A percentile compares a stretch with the other conserved stretches of the same genome.
These are phyloP conservation scores for Pelobates cultripes DNA, from an alignment of 2,797 vertebrate species.

Conservation along the genomic window DNA sequence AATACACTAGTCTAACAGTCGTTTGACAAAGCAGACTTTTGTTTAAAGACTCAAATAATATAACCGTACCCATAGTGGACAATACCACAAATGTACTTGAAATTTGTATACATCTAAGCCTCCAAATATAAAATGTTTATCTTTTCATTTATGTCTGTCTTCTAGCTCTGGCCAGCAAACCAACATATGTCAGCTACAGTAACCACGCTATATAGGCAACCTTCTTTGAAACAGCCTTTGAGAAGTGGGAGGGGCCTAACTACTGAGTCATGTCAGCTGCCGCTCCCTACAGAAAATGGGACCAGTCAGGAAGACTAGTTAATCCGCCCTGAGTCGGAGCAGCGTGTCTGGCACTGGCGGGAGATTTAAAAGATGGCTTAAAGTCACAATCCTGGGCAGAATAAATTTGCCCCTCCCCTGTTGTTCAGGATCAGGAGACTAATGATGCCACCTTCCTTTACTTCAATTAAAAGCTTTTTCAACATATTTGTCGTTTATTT, in stretches of 20 bases:
- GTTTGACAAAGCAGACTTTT: too few relatives aligned
- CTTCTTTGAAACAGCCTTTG: constrained; percentile 50
- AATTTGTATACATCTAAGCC: too few relatives aligned
- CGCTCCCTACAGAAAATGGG: constrained; percentile 27
- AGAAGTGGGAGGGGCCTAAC: constrained; percentile 32
- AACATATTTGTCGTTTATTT: constrained; percentile 19
- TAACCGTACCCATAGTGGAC: too few relatives aligned
- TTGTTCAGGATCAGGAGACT: constrained; percentile 21
- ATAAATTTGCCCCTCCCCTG: constrained; percentile 8
- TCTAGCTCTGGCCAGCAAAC: constrained; percentile 89
- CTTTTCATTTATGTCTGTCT: constrained; percentile 59
- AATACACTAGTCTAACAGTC: too few relatives aligned
- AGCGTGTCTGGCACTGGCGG: constrained; percentile 27
- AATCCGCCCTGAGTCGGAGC: constrained; percentile 22
- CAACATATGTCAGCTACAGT: constrained; percentile 96
- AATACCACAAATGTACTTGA: too few relatives aligned
- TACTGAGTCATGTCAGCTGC: constrained; percentile 26
- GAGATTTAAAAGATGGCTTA: constrained; percentile 15
- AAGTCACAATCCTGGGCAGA: constrained; percentile 24
- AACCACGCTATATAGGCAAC: constrained; percentile 90
- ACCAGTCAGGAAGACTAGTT: constrained; percentile 36
- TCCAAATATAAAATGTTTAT: too few relatives aligned
- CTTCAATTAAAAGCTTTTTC: constrained; percentile 22
- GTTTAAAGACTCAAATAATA: too few relatives aligned
- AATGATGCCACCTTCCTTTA: constrained; percentile 6